phyloP scores from a whole-genome alignment of 2,113 vertebrate species.

The Xenopus tropicalis region DNA sequence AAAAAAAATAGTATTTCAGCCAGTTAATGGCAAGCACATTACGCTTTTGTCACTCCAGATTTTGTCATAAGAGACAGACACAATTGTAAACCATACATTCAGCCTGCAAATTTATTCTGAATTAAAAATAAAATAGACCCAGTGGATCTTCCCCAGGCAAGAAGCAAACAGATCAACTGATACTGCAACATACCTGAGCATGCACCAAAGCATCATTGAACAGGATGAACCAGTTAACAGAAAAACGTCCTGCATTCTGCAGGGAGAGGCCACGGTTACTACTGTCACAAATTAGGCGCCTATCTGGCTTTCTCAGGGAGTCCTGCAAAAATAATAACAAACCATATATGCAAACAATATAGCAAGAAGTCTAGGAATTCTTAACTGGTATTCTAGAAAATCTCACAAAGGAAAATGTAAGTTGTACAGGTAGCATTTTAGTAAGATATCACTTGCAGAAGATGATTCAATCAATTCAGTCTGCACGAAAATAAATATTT shows the following conservation, averaged over 20 bases:
- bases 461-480: too few species aligned
- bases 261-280: conserved; percentile 88
- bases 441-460: not conserved
- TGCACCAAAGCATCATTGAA: conserved; percentile 94
- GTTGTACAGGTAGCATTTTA: not conserved
- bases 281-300: conserved; percentile 91
- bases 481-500: too few species aligned
- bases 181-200: conserved; percentile 78
- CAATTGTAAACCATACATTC: too few species aligned
- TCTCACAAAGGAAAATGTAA: not conserved
- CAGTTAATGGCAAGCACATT: too few species aligned
- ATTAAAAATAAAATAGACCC: too few species aligned
- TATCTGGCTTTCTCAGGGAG: conserved; percentile 86
- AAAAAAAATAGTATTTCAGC: too few species aligned
- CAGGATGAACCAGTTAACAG: conserved; percentile 98
- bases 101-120: too few species aligned
- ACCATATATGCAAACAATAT: not conserved
- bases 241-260: conserved; percentile 93
- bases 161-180: too few species aligned
- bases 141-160: too few species aligned
- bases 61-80: too few species aligned
- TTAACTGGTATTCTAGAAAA: not conserved
- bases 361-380: not conserved
- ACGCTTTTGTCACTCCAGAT: too few species aligned
- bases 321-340: conserved; percentile 68